Evolutionary conservation across 2,113 vertebrate species (phyloP).

Genomic region (Aegotheles bennettii): DNA sequence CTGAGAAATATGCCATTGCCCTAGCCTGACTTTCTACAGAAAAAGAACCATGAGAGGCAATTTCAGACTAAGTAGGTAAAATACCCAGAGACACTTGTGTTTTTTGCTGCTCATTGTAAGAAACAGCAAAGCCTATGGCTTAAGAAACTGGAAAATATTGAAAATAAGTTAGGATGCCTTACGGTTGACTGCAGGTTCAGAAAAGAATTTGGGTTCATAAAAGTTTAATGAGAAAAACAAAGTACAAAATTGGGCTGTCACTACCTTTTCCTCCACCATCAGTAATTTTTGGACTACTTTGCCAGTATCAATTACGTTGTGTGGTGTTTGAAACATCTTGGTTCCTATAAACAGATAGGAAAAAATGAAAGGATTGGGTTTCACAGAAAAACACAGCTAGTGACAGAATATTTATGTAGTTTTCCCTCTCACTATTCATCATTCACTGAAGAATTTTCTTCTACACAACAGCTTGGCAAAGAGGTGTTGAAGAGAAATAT

Average conservation of each 20-base stretch:
- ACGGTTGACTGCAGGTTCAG: background rate
- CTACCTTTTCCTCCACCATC: background rate
- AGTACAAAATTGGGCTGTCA: background rate
- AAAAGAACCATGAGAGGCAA: background rate
- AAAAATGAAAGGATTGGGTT: background rate
- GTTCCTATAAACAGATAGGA: background rate
- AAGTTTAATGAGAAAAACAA: background rate
- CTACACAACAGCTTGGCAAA: background rate
- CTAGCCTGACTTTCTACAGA: background rate
- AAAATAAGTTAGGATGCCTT: background rate
- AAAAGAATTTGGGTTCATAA: background rate
- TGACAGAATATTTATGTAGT: background rate
- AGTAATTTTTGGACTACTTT: background rate
- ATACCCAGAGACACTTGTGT: background rate
- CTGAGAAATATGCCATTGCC: background rate
- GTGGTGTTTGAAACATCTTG: background rate
- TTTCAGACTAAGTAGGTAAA: background rate
- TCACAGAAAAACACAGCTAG: background rate
- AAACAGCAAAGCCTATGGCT: background rate
- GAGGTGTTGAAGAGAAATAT: background rate
- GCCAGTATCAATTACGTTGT: background rate
- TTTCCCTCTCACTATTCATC: background rate
- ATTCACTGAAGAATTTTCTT: background rate
- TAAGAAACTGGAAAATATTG: background rate
- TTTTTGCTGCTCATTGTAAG: background rate